These are phyloP conservation scores for Netelia virgata DNA, from an alignment of 2,888 invertebrate species.

Conservation along the genomic window DNA sequence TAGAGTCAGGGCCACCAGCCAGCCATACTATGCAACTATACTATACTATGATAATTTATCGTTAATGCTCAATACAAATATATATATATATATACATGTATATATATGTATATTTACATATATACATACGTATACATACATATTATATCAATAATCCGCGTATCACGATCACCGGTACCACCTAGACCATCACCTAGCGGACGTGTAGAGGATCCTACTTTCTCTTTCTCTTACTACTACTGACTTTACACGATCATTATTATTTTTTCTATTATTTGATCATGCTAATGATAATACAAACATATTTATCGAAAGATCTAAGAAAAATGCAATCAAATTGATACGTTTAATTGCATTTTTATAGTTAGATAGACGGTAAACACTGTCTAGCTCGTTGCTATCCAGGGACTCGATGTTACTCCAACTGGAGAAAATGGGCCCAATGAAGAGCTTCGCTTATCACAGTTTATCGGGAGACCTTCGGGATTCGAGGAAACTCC, in stretches of 20 bases:
- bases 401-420: too few species aligned
- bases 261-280: background rate
- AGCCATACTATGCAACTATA: constrained; percentile 70
- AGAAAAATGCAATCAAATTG: constrained; percentile 47
- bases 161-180: constrained; percentile 70
- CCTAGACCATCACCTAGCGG: constrained; percentile 67
- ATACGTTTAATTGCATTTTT: constrained; percentile 50
- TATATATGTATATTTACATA: too few species aligned
- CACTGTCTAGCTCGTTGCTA: too few species aligned
- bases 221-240: constrained; percentile 20
- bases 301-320: constrained; percentile 8
- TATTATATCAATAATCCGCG: constrained; percentile 63
- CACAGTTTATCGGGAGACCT: too few species aligned
- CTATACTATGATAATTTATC: constrained; percentile 55
- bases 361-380: background rate
- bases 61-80: constrained; percentile 51
- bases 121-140: too few species aligned
- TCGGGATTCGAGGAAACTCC: too few species aligned
- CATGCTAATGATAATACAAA: background rate
- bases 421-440: too few species aligned
- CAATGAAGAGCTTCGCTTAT: too few species aligned
- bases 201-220: constrained; percentile 66
- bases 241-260: constrained; percentile 21
- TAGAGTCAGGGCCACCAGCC: constrained; percentile 73
- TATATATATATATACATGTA: constrained; percentile 29